These are phyloP conservation scores for Larimichthys polyactis DNA, from an alignment of 2,113 vertebrate species.

Conservation along the genomic window DNA sequence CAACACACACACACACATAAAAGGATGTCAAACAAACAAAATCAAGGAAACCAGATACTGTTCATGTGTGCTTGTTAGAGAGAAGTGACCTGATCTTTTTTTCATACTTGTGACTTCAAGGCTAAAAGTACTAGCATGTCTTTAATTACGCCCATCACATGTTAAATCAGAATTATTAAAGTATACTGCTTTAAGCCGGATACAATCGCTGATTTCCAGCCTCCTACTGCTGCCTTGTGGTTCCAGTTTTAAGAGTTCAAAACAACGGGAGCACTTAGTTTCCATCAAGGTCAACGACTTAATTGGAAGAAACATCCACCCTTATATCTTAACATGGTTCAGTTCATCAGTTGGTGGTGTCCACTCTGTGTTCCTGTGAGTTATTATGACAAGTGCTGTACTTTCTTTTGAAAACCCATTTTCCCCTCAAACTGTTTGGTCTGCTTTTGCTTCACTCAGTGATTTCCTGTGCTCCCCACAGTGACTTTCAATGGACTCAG, in stretches of 20 bases:
- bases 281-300: constrained; percentile 30
- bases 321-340: background rate
- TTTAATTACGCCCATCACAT: background rate
- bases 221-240: background rate
- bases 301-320: background rate
- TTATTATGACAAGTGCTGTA: constrained; percentile 29
- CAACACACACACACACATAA: background rate
- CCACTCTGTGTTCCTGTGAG: constrained; percentile 9
- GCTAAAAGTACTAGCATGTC: background rate
- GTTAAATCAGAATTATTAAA: background rate
- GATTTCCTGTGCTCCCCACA: constrained; percentile 43
- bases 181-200: background rate
- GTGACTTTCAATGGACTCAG: constrained; percentile 35
- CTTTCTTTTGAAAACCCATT: constrained; percentile 18
- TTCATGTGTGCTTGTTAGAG: constrained; percentile 2
- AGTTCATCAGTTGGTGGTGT: background rate
- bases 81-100: constrained; percentile 21
- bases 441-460: constrained; percentile 36
- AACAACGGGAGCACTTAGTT: constrained; percentile 10
- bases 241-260: background rate
- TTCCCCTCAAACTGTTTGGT: constrained; percentile 32
- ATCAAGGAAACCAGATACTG: background rate
- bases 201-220: background rate
- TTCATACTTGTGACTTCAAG: constrained; percentile 4
- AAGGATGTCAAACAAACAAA: background rate